Evolutionary conservation across 1,140 invertebrate genomes (phyloP), one percentile per base, ranked within the genome.

Genomic region (Helicorthomorpha holstii): DNA sequence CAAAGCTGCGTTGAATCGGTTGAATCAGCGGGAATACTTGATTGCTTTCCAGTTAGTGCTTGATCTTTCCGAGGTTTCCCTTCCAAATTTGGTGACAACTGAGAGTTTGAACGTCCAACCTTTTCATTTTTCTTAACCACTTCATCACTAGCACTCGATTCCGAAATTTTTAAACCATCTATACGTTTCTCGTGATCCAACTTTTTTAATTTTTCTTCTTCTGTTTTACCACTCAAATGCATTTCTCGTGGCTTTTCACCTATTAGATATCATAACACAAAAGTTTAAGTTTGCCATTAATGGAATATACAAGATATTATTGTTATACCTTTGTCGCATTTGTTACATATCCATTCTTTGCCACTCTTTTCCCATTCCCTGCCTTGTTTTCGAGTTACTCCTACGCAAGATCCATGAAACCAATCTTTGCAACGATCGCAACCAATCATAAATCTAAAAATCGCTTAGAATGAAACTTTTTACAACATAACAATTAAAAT

Each of bases 341-440:
- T 82, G 0, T 88, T 82, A 69, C 91, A 96, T 51, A 81, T 78
- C 86, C 91, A 96, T 60, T 93, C 86, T 54, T 83, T 77, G 2
- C 87, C 83, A 55, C 84, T 76, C 45, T 82, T 74, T 65, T 95
- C 91, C 85, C 94, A 91, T 66, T 86, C 80, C 61, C 83, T 77
- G 16, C 78, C 78, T 71, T 64, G 54, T 1, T 79, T 78, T 71
- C 90, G 89, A 16, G 87, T 91, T 3, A 96, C 82, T 54, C 87
- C 86, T 3, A 96, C 91, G 71, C 91, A 96, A 61, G 84, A 88
- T 4, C 92, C 92, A 67, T 97, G 93, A 63, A 89, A 97, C 92
- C 92, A 97, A 61, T 95, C 89, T 65, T 93, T 84, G 68, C 92
- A 97, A 1, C 77, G 76, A 67, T 97, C 93, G 66, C 93, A 97